Conservation (phyloP, 2,888 invertebrate species). For the Nasonovia ribisnigri region DNA sequence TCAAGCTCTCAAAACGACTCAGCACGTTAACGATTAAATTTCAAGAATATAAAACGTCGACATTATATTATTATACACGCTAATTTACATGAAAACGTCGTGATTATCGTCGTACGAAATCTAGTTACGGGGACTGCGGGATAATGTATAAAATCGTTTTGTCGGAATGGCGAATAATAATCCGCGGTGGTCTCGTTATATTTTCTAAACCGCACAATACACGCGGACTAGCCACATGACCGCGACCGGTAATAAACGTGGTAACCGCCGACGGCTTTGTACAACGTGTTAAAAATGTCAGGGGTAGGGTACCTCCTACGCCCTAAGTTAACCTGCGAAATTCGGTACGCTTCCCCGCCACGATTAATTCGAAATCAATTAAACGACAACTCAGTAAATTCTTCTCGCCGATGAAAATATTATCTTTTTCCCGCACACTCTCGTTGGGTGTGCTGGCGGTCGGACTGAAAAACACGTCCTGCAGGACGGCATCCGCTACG, state of each 20-base stretch:
- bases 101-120: constrained; percentile 1
- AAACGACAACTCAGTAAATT: too few relatives aligned
- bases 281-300: background rate
- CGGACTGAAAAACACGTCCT: too few relatives aligned
- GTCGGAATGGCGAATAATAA: background rate
- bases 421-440: background rate
- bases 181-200: background rate
- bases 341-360: too few relatives aligned
- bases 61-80: background rate
- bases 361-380: background rate
- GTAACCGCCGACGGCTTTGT: background rate
- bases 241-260: background rate
- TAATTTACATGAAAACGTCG: constrained; percentile 7
- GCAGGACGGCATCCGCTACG: too few relatives aligned
- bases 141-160: background rate
- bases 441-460: too few relatives aligned
- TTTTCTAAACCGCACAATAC: background rate
- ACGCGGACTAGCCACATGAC: background rate
- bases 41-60: constrained; percentile 19
- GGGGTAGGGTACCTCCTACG: background rate
- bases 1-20: background rate
- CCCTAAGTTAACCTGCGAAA: background rate
- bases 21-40: background rate
- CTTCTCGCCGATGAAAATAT: background rate
- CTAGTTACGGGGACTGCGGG: background rate